Conservation (phyloP, 2,797 vertebrate species). For the Leptoclinus maculatus region DNA sequence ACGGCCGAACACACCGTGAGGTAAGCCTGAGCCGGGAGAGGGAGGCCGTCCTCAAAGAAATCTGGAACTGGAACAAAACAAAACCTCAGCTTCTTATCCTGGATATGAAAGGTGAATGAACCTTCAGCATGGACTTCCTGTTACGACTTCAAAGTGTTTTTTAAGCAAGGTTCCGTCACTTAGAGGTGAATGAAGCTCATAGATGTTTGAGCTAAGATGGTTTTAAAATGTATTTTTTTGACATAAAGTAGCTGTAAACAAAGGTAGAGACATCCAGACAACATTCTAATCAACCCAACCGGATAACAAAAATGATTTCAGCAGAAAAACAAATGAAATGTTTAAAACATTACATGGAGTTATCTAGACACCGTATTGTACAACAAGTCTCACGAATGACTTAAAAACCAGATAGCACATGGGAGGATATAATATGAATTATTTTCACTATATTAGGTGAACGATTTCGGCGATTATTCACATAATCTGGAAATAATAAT, state of each 20-base stretch:
- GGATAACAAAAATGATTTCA: background rate
- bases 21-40: slow-evolving; percentile 85
- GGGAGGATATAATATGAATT: background rate
- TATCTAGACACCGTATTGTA: background rate
- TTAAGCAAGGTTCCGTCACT: too few species aligned
- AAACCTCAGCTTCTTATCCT: background rate
- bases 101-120: background rate
- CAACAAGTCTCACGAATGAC: background rate
- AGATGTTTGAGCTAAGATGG: background rate
- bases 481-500: background rate
- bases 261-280: background rate
- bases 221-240: background rate
- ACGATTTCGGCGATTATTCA: background rate
- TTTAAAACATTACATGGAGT: background rate
- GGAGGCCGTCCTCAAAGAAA: slow-evolving; percentile 84
- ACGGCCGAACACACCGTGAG: slow-evolving; percentile 83
- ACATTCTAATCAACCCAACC: background rate
- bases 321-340: background rate
- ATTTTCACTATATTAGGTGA: background rate
- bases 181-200: background rate
- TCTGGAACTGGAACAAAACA: slow-evolving; percentile 70
- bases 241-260: background rate
- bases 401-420: background rate
- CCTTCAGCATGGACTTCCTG: background rate
- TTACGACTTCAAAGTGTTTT: background rate